Evolutionary conservation across 2,113 vertebrate genomes (phyloP), one percentile per base, ranked within the genome.

Genomic region (Proterorhinus semilunaris): DNA sequence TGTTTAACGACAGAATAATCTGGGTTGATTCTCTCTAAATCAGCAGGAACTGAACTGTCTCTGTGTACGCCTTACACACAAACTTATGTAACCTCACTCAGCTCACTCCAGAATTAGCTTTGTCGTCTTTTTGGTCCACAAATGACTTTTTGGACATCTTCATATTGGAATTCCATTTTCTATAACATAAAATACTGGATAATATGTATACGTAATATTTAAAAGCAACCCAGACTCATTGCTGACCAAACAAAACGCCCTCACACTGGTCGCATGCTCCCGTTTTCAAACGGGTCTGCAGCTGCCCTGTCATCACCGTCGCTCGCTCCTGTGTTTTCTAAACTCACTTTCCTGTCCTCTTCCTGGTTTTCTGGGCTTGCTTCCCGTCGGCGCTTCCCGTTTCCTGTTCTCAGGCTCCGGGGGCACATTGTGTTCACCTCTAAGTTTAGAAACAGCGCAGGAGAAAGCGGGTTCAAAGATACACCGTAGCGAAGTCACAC

Each of bases 391-490:
- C 42, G 15, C 58, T 61, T 61, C 42, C 58, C 15, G 42, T 44
- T 61, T 61, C 58, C 58, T 61, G 43, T 61, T 61, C 58, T 45
- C 58, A 61, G 58, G 58, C 58, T 61, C 42, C 43, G n/a, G 42
- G 27, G 58, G 58, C 58, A 43, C 58, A 61, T 61, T 61, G 58
- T 61, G 58, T 61, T 61, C 58, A 61, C 12, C 42, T 44, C 58
- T 61, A 61, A 61, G 42, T 61, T 61, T 61, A 61, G 58, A 61
- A 61, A 45, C 36, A 61, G 42, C 44, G 13, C 13, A 44, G 8
- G 58, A 61, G 58, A 61, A 61, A 61, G 58, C 27, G 42, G 57
- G 58, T 42, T 61, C 42, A 43, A 16, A 44, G 58, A 58, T 58
- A 12, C 11, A 42, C 55, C 2, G 6, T 12, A 58, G 27, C 42